Conservation (phyloP, 2,888 invertebrate genomes). For the Pristionchus exspectatus region DNA sequence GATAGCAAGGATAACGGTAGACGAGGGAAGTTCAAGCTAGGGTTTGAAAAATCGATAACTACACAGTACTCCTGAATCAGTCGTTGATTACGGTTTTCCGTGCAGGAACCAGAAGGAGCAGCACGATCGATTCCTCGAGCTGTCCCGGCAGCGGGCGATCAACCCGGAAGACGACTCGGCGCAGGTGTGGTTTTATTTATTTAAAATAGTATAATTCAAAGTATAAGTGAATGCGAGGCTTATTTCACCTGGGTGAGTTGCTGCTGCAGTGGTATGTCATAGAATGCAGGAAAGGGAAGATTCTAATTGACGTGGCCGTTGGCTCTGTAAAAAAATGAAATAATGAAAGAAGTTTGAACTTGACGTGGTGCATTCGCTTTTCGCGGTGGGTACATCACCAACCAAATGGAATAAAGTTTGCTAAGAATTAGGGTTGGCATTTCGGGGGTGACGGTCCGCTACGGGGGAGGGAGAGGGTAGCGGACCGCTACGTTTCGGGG, state of each 20-base stretch:
- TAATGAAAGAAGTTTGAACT: neutral
- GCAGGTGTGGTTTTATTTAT: neutral
- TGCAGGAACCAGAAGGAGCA: constrained; percentile 60
- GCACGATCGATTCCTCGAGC: constrained; percentile 49
- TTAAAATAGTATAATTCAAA: no score
- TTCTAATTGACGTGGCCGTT: no score
- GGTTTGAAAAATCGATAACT: no score
- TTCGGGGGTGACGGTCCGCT: no score
- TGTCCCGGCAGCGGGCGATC: constrained; percentile 57
- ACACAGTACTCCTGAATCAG: neutral
- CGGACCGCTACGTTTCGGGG: no score
- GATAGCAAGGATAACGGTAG: neutral
- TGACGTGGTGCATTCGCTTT: neutral
- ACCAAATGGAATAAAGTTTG: neutral
- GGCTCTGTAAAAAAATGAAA: no score
- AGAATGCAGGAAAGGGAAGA: no score
- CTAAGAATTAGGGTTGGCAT: no score
- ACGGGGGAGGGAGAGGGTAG: no score
- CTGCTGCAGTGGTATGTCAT: neutral
- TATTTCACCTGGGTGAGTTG: no score
- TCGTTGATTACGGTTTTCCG: neutral
- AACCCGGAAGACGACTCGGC: constrained; percentile 59
- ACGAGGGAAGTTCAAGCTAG: no score
- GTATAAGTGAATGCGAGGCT: no score
- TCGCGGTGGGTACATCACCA: neutral